These are phyloP conservation scores for Drosophila peninsularis DNA, from an alignment of 2,888 invertebrate species.

Conservation along the genomic window DNA sequence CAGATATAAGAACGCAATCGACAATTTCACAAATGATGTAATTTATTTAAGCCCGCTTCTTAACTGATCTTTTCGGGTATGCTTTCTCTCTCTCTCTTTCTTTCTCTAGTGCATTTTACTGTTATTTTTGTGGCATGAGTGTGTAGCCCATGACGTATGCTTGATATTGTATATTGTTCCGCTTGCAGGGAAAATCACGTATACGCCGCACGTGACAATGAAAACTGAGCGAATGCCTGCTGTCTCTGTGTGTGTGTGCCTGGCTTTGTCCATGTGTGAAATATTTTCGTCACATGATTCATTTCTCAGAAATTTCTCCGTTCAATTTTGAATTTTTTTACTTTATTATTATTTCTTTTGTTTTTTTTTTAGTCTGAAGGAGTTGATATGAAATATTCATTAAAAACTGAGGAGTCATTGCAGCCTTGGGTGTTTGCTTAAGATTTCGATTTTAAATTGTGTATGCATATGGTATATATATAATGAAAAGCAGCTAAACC, in stretches of 20 bases:
- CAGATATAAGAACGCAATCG: slow-evolving; percentile 47
- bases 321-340: slow-evolving; percentile 20
- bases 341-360: neutral
- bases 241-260: slow-evolving; percentile 1
- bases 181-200: slow-evolving; percentile 65
- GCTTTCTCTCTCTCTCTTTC: neutral
- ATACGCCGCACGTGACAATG: slow-evolving; percentile 71
- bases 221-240: slow-evolving; percentile 24
- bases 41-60: slow-evolving; percentile 41
- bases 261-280: slow-evolving; percentile 13
- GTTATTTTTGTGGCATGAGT: too few relatives aligned
- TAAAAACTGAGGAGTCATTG: neutral
- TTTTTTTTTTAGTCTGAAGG: slow-evolving; percentile 4
- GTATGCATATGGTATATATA: too few relatives aligned
- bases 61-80: slow-evolving; percentile 3
- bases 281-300: slow-evolving; percentile 55
- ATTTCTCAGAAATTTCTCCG: slow-evolving; percentile 43
- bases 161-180: slow-evolving; percentile 46
- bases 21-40: slow-evolving; percentile 75
- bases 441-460: neutral
- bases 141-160: slow-evolving; percentile 69
- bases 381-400: slow-evolving; percentile 32
- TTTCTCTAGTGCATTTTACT: slow-evolving; percentile 4
- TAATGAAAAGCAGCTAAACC: too few relatives aligned
- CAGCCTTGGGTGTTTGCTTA: neutral